Percentiles rank a stretch among this genome's conserved stretches.
Evolutionary conservation across 2,113 vertebrate species (phyloP).

Genomic region (Salvelinus sp.): DNA sequence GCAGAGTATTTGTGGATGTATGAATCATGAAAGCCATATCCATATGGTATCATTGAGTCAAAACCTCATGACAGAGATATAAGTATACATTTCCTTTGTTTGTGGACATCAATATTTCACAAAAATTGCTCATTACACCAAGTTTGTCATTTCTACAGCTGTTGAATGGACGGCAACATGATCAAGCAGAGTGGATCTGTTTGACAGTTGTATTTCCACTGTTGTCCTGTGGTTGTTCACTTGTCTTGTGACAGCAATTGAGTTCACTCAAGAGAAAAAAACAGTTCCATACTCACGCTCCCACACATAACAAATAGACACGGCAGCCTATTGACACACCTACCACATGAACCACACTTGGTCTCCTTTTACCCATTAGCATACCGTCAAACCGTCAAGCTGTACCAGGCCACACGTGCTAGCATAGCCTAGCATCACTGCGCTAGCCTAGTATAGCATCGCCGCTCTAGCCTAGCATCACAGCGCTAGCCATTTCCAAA

Average conservation of each 20-base stretch:
- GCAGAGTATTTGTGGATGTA: background rate
- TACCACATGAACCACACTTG: background rate
- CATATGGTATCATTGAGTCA: background rate
- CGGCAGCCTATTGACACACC: background rate
- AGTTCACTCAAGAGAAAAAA: background rate
- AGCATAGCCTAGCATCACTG: background rate
- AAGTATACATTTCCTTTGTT: background rate
- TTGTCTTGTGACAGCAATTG: background rate
- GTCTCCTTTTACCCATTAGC: background rate
- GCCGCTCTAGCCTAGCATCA: background rate
- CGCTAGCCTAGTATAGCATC: background rate
- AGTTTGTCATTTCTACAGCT: too few species aligned
- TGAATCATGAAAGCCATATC: background rate
- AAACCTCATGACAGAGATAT: background rate
- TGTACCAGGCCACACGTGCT: too few species aligned
- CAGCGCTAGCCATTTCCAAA: background rate
- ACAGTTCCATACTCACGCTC: background rate
- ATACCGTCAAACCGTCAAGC: too few species aligned
- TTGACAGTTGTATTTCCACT: constrained; percentile 8
- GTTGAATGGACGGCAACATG: background rate
- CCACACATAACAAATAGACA: background rate
- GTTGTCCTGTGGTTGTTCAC: constrained; percentile 5
- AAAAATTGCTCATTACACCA: too few species aligned
- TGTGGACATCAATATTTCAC: background rate
- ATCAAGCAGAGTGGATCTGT: background rate